A percentile compares a stretch with the other conserved stretches of the same genome.
Evolutionary conservation across 2,113 vertebrate species (phyloP).

Genomic region (Eolophus roseicapilla): DNA sequence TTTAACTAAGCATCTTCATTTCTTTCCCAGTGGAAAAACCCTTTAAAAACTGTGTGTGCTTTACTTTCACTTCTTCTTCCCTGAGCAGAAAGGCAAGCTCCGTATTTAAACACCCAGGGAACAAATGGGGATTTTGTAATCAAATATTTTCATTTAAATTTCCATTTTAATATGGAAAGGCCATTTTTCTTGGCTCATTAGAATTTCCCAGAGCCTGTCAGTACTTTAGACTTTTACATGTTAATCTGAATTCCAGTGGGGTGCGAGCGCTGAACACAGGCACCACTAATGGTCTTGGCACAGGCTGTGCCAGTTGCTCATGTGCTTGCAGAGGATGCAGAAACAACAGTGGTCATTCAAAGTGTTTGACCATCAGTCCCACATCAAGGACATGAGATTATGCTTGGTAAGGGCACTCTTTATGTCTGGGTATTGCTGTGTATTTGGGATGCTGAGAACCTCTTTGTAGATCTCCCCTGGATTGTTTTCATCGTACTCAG

Average conservation of each 20-base stretch:
- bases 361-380: not conserved
- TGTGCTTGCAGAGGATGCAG: not conserved
- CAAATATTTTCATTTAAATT: not conserved
- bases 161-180: not conserved
- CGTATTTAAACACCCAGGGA: rapidly evolving
- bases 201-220: not conserved
- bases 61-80: not conserved
- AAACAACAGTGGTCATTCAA: not conserved
- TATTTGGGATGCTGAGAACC: rapidly evolving
- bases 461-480: not conserved
- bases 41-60: not conserved
- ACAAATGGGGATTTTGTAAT: not conserved
- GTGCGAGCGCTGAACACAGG: not conserved
- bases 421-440: not conserved
- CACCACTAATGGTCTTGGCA: rapidly evolving
- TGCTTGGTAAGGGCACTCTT: not conserved
- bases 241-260: not conserved
- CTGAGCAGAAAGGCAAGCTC: not conserved
- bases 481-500: not conserved
- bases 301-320: not conserved
- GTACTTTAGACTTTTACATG: not conserved
- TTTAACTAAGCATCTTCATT: not conserved
- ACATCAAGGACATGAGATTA: not conserved
- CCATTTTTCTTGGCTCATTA: not conserved
- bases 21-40: not conserved